Evolutionary conservation across 2,888 invertebrate genomes (phyloP).

Genomic region (Dendrolimus pini): DNA sequence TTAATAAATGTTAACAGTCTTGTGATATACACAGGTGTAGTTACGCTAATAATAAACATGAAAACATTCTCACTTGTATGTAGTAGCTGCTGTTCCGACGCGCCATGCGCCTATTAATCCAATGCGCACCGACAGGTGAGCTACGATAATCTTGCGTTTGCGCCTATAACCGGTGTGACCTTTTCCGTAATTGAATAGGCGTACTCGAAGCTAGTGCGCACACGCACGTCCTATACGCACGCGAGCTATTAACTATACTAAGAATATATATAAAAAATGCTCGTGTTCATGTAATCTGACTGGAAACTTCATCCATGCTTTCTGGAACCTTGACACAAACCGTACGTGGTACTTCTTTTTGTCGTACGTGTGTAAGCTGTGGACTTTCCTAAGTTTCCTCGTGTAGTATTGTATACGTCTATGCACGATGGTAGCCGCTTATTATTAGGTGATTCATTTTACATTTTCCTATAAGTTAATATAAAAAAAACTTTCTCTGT

Average conservation of each 20-base stretch:
- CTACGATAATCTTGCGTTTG: conserved; percentile 62
- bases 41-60: not conserved
- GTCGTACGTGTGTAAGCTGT: no score
- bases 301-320: no score
- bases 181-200: conserved; percentile 71
- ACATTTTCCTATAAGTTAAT: no score
- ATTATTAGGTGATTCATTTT: no score
- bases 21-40: not conserved
- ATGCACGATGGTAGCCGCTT: no score
- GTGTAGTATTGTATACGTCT: no score
- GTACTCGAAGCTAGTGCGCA: conserved; percentile 39
- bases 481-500: no score
- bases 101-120: conserved; percentile 36
- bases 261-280: conserved; percentile 16
- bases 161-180: conserved; percentile 62
- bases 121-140: conserved; percentile 59
- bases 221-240: conserved; percentile 62
- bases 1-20: not conserved
- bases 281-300: no score
- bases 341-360: no score
- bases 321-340: no score
- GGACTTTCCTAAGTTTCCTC: no score
- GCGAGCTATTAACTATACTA: conserved; percentile 38
- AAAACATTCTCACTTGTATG: not conserved
- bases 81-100: conserved; percentile 1